A percentile compares a stretch with the other conserved stretches of the same genome.
These are phyloP conservation scores for Oxyura jamaicensis DNA, from an alignment of 2,113 vertebrate genomes.

Conservation along the genomic window DNA sequence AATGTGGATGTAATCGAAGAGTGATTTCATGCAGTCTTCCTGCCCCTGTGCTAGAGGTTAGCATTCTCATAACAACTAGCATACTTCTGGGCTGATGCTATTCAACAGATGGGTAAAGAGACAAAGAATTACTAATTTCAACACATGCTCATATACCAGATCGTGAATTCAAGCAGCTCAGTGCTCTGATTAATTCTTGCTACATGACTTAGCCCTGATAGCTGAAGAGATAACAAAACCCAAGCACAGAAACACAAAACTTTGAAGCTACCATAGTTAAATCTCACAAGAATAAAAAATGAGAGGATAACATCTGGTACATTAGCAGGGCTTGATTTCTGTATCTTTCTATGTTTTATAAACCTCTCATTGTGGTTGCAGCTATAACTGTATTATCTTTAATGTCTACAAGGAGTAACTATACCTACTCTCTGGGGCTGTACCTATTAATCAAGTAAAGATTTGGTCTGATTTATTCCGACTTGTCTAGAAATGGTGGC, in stretches of 20 bases:
- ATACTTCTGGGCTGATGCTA: background rate
- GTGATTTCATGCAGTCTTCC: background rate
- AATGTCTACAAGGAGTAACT: background rate
- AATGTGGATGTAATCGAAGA: background rate
- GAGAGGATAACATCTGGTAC: background rate
- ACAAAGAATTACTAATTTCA: slow-evolving; percentile 7
- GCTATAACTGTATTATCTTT: slow-evolving; percentile 6
- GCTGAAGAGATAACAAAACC: background rate
- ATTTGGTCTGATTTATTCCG: background rate
- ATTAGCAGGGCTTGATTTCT: slow-evolving; percentile 1
- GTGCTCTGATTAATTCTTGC: background rate
- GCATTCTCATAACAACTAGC: background rate
- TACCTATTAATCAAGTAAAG: background rate
- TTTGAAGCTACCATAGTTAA: background rate
- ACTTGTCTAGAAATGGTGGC: background rate
- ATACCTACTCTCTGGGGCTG: background rate
- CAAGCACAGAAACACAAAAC: background rate
- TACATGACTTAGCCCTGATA: background rate
- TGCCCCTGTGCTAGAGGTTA: background rate
- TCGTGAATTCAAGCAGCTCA: background rate
- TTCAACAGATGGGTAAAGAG: background rate
- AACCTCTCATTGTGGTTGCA: background rate
- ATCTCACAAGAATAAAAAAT: background rate
- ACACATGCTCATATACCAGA: background rate
- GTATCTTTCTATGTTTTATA: background rate